Percentiles rank a stretch among this genome's conserved stretches.
These are phyloP conservation scores for Autographa pulchrina DNA, from an alignment of 2,888 invertebrate genomes.

Conservation along the genomic window DNA sequence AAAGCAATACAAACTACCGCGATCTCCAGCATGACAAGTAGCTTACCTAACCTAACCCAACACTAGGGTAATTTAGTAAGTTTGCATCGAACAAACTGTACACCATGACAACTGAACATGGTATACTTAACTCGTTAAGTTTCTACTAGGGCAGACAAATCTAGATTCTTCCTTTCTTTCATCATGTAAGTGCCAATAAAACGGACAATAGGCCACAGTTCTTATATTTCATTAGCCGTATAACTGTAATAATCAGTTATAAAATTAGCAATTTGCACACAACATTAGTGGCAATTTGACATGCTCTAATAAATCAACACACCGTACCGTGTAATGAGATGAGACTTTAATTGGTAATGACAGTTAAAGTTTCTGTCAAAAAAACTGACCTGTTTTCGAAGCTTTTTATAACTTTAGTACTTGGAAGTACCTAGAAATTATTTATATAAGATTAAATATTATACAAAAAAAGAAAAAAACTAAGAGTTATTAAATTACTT, in stretches of 20 bases:
- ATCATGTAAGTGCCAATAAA: not conserved
- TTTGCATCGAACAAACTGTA: no score
- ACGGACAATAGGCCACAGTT: not conserved
- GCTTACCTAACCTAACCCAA: no score
- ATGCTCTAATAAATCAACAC: slow-evolving; percentile 43
- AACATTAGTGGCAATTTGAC: slow-evolving; percentile 39
- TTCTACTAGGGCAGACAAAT: no score
- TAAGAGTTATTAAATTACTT: no score
- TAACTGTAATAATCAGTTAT: slow-evolving; percentile 41
- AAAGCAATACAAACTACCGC: no score
- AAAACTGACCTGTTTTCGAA: not conserved
- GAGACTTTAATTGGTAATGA: slow-evolving; percentile 19
- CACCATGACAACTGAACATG: no score
- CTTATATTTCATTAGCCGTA: not conserved
- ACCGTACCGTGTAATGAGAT: slow-evolving; percentile 21
- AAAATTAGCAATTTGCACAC: slow-evolving; percentile 39
- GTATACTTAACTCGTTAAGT: no score
- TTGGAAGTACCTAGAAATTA: no score
- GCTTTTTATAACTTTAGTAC: not conserved
- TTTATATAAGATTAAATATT: no score
- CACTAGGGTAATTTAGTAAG: no score
- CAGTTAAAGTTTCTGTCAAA: not conserved
- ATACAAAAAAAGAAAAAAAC: no score
- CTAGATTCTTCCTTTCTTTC: not conserved
- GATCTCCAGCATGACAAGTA: no score